Conservation (phyloP, 2,888 invertebrate species). For the Bedellia somnulentella region DNA sequence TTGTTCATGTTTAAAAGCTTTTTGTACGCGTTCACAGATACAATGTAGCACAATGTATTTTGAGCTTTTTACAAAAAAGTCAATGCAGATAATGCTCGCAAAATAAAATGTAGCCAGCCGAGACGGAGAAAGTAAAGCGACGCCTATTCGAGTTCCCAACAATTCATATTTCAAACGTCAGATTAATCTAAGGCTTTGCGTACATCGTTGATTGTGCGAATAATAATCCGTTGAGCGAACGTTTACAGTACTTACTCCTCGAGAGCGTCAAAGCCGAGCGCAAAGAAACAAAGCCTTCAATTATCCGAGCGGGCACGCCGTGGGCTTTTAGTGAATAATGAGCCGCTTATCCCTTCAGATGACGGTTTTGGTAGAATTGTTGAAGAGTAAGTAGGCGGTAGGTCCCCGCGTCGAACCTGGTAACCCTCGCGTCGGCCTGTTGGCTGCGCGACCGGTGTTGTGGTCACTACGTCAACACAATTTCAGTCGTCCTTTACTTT, state of each 20-base stretch:
- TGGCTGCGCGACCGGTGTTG: constrained; percentile 14
- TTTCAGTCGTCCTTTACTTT: constrained; percentile 26
- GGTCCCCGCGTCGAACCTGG: too few relatives aligned
- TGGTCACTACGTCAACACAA: constrained; percentile 42
- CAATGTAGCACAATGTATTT: constrained; percentile 1
- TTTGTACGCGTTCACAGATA: constrained; percentile 1
- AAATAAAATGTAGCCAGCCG: constrained; percentile 1
- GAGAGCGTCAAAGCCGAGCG: constrained; percentile 42
- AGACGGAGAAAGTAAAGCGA: constrained; percentile 27
- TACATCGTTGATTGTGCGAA: constrained; percentile 47
- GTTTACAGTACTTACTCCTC: too few relatives aligned
- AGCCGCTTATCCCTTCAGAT: constrained; percentile 49
- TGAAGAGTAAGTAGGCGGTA: constrained; percentile 30
- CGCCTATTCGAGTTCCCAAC: constrained; percentile 26
- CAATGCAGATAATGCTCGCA: neutral
- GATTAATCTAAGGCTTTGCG: constrained; percentile 37
- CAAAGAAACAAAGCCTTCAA: constrained; percentile 57
- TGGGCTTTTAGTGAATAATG: constrained; percentile 60
- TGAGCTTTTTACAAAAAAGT: neutral
- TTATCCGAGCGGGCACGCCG: constrained; percentile 52
- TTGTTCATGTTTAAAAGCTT: constrained; percentile 1
- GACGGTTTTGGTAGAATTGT: constrained; percentile 48
- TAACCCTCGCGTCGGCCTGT: constrained; percentile 4
- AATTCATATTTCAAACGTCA: constrained; percentile 40
- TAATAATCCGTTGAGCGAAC: constrained; percentile 32